A percentile compares a stretch with the other conserved stretches of the same genome.
phyloP scores from a whole-genome alignment of 2,888 invertebrate genomes.

The Timandra comae region DNA sequence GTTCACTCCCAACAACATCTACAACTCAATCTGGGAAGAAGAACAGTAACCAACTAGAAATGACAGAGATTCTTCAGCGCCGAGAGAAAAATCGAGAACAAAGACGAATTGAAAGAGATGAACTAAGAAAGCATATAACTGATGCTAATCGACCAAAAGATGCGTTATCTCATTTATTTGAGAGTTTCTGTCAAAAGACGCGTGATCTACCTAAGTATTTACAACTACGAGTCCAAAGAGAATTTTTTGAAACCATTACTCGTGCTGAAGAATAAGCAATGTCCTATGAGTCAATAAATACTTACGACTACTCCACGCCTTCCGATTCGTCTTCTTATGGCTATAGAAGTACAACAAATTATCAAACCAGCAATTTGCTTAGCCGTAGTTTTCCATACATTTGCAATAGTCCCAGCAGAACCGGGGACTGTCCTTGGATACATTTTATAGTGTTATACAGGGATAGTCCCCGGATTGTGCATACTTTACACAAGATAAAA shows the following conservation, averaged over 20 bases:
- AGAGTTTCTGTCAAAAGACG: slow-evolving; percentile 30
- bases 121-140: slow-evolving; percentile 10
- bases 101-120: slow-evolving; percentile 13
- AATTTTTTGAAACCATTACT: slow-evolving; percentile 25
- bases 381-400: too few relatives aligned
- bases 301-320: slow-evolving; percentile 8
- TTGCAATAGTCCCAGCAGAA: too few relatives aligned
- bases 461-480: too few relatives aligned
- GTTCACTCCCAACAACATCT: slow-evolving; percentile 2
- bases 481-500: too few relatives aligned
- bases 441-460: too few relatives aligned
- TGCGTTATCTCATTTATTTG: slow-evolving; percentile 25
- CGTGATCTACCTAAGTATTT: slow-evolving; percentile 27
- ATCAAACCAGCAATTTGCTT: slow-evolving; percentile 7
- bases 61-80: slow-evolving; percentile 4
- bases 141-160: slow-evolving; percentile 14
- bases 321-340: slow-evolving; percentile 9
- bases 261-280: slow-evolving; percentile 27
- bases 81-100: slow-evolving; percentile 14
- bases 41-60: slow-evolving; percentile 11
- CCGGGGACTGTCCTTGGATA: too few relatives aligned
- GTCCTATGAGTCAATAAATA: slow-evolving; percentile 9
- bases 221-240: slow-evolving; percentile 31
- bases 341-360: slow-evolving; percentile 8
- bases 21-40: slow-evolving; percentile 8